Evolutionary conservation across 2,888 invertebrate genomes (phyloP).

Genomic region (Limnephilus marmoratus): DNA sequence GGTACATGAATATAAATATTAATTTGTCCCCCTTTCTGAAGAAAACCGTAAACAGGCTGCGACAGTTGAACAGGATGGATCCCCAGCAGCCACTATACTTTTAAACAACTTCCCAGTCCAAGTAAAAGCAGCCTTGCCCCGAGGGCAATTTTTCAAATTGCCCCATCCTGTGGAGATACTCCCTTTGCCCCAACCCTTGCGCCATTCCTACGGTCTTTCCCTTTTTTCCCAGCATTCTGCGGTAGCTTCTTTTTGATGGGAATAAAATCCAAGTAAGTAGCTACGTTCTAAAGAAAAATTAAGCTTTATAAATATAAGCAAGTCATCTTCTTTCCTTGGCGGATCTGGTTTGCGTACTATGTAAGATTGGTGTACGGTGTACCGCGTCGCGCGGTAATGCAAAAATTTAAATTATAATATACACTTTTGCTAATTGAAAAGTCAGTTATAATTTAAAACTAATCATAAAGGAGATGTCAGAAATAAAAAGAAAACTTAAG

Average conservation of each 20-base stretch:
- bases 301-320: slow-evolving; percentile 60
- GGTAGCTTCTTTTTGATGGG: slow-evolving; percentile 45
- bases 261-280: slow-evolving; percentile 39
- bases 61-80: slow-evolving; percentile 44
- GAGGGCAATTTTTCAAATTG: slow-evolving; percentile 65
- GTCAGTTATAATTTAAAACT: background rate
- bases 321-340: slow-evolving; percentile 45
- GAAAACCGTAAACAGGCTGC: slow-evolving; percentile 27
- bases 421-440: background rate
- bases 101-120: slow-evolving; percentile 52
- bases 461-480: too few species aligned
- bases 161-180: slow-evolving; percentile 51
- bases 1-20: slow-evolving; percentile 7
- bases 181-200: slow-evolving; percentile 22
- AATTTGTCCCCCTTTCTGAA: slow-evolving; percentile 16
- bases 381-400: background rate
- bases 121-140: slow-evolving; percentile 54
- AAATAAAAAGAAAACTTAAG: too few species aligned
- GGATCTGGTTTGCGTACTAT: slow-evolving; percentile 11
- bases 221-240: slow-evolving; percentile 25
- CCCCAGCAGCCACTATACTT: slow-evolving; percentile 45
- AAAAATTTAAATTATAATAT: background rate
- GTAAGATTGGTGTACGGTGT: background rate
- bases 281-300: slow-evolving; percentile 56
- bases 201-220: slow-evolving; percentile 2